Evolutionary conservation across 2,888 invertebrate genomes (phyloP).

Genomic region (Ariolimax columbianus): DNA sequence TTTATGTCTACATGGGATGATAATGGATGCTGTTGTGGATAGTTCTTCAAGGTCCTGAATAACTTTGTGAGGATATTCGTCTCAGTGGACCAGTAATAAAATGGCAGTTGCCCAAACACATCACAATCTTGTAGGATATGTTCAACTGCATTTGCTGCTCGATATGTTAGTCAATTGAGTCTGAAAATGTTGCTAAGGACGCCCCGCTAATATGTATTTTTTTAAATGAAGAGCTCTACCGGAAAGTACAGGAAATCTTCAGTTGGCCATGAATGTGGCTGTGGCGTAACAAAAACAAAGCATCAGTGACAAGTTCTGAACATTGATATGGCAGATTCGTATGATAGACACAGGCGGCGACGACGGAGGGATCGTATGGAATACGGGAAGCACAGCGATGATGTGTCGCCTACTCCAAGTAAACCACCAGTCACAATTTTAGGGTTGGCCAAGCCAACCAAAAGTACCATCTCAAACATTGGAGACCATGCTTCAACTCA

Average conservation of each 20-base stretch:
- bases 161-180: no score
- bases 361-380: conserved; percentile 36
- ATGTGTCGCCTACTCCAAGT: conserved; percentile 39
- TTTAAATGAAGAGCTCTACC: not conserved
- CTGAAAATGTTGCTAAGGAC: no score
- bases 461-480: conserved; percentile 3
- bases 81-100: no score
- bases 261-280: not conserved
- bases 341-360: conserved; percentile 38
- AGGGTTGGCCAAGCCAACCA: conserved; percentile 45
- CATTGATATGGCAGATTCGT: conserved; percentile 26
- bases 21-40: no score
- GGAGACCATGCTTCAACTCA: not conserved
- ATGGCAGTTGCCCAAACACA: no score
- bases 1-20: no score
- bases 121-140: no score
- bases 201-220: no score
- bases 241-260: not conserved
- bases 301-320: not conserved
- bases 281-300: not conserved
- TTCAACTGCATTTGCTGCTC: no score
- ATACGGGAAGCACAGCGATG: conserved; percentile 31
- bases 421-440: conserved; percentile 48
- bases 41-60: no score
- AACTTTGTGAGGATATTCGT: no score